Percentiles rank a stretch among this genome's conserved stretches.
Evolutionary conservation across 2,888 invertebrate genomes (phyloP).

Genomic region (Lepidonotus clava): DNA sequence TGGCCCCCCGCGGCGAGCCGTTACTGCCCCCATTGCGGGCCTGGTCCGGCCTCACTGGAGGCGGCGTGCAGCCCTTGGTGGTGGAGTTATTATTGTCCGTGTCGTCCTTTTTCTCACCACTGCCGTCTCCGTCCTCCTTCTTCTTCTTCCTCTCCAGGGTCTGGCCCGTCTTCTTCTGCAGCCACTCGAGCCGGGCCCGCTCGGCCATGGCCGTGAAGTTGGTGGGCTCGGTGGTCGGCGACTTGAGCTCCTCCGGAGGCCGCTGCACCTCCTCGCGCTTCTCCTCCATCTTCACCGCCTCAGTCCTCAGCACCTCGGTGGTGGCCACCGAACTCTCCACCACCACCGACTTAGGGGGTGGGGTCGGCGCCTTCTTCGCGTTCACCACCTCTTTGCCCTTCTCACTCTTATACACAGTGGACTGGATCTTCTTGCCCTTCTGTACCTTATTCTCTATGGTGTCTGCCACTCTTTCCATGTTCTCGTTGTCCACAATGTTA

Average conservation of each 20-base stretch:
- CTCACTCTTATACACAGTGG: slow-evolving; percentile 63
- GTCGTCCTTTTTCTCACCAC: neutral
- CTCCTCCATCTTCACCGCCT: slow-evolving; percentile 44
- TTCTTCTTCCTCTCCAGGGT: slow-evolving; percentile 50
- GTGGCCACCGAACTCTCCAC: slow-evolving; percentile 5
- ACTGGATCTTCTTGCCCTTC: slow-evolving; percentile 76
- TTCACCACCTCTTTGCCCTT: slow-evolving; percentile 52
- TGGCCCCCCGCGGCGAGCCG: neutral
- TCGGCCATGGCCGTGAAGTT: slow-evolving; percentile 75
- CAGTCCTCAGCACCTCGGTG: neutral
- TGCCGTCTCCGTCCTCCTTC: neutral
- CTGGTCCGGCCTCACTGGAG: neutral
- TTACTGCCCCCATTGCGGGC: neutral
- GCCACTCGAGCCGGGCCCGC: slow-evolving; percentile 73
- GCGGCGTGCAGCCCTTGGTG: neutral
- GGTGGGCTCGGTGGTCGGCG: neutral
- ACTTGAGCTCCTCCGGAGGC: slow-evolving; percentile 21
- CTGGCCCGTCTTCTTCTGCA: slow-evolving; percentile 67
- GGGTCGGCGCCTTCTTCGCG: neutral
- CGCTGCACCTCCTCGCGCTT: slow-evolving; percentile 33
- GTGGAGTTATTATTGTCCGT: slow-evolving; percentile 9
- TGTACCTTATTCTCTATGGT: slow-evolving; percentile 74
- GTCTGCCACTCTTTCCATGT: slow-evolving; percentile 71
- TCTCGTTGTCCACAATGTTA: slow-evolving; percentile 68
- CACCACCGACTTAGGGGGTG: neutral